Conservation (phyloP, 2,888 invertebrate species). For the Perdita meconis region DNA sequence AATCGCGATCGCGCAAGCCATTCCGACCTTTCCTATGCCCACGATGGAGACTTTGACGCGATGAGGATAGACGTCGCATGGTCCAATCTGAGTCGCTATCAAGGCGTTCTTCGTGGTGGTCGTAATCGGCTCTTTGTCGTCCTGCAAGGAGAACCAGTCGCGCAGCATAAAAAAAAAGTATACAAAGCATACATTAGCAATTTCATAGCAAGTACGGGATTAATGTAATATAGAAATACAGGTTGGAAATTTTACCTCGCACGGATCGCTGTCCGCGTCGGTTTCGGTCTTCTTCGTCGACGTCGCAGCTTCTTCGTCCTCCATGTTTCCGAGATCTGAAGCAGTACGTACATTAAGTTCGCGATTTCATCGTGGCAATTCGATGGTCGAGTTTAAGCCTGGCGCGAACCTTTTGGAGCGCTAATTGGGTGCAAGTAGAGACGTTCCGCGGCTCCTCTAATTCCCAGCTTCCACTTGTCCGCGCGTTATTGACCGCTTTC, state of each 20-base stretch:
- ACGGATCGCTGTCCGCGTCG: conserved; percentile 16
- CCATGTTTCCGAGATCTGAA: conserved; percentile 30
- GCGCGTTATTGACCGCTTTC: conserved; percentile 49
- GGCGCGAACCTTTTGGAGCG: conserved; percentile 21
- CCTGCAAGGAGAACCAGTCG: conserved; percentile 40
- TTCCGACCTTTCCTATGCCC: conserved; percentile 85
- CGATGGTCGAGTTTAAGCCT: conserved; percentile 34
- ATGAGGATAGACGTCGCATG: conserved; percentile 75
- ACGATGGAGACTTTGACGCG: conserved; percentile 77
- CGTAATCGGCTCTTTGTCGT: conserved; percentile 68
- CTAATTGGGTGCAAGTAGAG: conserved; percentile 47
- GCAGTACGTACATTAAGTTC: conserved; percentile 27
- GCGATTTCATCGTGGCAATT: conserved; percentile 28
- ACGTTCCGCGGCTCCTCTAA: conserved; percentile 20
- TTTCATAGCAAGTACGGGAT: no score
- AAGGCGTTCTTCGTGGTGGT: conserved; percentile 79
- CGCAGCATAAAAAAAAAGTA: no score
- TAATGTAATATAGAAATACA: no score
- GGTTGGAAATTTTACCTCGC: conserved; percentile 45
- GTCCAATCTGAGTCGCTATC: conserved; percentile 76
- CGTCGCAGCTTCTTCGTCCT: conserved; percentile 6
- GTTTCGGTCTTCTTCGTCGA: not conserved
- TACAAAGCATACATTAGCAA: no score
- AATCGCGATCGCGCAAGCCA: conserved; percentile 86
- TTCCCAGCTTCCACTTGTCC: conserved; percentile 13